Evolutionary conservation across 2,888 invertebrate species (phyloP), one percentile per base, ranked within the genome.

Genomic region (Globia sparganii): DNA sequence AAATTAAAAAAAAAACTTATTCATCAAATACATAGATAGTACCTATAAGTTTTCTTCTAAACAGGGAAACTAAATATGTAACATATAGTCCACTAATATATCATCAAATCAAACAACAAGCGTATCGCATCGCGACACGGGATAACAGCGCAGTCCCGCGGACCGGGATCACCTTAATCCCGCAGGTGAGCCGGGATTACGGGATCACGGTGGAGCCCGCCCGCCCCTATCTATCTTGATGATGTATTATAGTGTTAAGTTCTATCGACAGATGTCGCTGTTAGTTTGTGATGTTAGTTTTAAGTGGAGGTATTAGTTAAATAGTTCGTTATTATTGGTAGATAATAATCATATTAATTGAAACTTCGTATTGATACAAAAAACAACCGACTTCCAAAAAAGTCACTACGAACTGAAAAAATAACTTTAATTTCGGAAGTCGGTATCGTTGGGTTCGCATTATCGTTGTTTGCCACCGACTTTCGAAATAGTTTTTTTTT

Each of bases 241-340:
- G 95, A 95, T 93, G 91, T 94, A 95, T 95, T 92, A 91, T 91
- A 86, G 90, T 87, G 87, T 85, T 83, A 90, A 93, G 83, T 88
- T 86, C 85, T 80, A 92, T 93, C 89, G 95, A 94, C 95, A 94
- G 90, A 90, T 93, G 93, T 94, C 93, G 88, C 89, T 88, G 87
- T 81, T 62, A 78, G 81, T 87, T 86, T 74, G 73, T 59, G 76
- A 74, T 40, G 28, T 66, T 65, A 75, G 82, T 73, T 85, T 68
- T 72, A 78, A 75, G 72, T 43, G 25, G 15, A 15, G 15, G 18
- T 56, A 40, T 68, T 65, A 28, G 61, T 75, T 69, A 34, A 37
- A 8, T 71, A n/a, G 34, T 69, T 31, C 9, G 0, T 40, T 59
- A 59, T 28, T 58, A 37, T 15, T 34, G 25, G 8, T 40, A 61